These are phyloP conservation scores for Euura lappo DNA, from an alignment of 1,140 invertebrate species.

Conservation along the genomic window DNA sequence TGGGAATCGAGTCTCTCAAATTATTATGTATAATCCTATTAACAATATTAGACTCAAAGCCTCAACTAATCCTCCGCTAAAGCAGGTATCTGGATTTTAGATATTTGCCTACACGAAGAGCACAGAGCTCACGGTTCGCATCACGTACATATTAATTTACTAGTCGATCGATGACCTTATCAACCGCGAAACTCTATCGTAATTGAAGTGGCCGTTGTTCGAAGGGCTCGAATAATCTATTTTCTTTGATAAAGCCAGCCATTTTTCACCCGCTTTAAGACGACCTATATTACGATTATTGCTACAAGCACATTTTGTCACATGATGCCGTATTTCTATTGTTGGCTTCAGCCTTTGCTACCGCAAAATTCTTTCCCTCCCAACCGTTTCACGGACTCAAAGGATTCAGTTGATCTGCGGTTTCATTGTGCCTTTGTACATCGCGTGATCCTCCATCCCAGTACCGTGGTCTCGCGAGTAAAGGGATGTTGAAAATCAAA, in stretches of 20 bases:
- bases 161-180: background rate
- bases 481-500: background rate
- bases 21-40: conserved; percentile 34
- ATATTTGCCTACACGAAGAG: background rate
- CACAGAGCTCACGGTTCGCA: background rate
- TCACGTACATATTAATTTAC: background rate
- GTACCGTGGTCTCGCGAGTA: background rate
- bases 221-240: too few species aligned
- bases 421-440: background rate
- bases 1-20: conserved; percentile 29
- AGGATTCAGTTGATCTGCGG: background rate
- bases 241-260: too few species aligned
- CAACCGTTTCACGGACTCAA: background rate
- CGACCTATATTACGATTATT: too few species aligned
- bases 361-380: background rate
- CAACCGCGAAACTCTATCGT: background rate
- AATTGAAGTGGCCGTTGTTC: too few species aligned
- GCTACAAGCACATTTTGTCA: too few species aligned
- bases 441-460: background rate
- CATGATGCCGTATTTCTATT: background rate
- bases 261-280: too few species aligned
- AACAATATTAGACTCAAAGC: conserved; percentile 19
- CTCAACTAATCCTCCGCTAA: background rate
- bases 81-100: background rate
- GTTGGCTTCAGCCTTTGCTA: background rate